Evolutionary conservation across 2,888 invertebrate genomes (phyloP), one percentile per base, ranked within the genome.

Genomic region (Zygaena filipendulae): DNA sequence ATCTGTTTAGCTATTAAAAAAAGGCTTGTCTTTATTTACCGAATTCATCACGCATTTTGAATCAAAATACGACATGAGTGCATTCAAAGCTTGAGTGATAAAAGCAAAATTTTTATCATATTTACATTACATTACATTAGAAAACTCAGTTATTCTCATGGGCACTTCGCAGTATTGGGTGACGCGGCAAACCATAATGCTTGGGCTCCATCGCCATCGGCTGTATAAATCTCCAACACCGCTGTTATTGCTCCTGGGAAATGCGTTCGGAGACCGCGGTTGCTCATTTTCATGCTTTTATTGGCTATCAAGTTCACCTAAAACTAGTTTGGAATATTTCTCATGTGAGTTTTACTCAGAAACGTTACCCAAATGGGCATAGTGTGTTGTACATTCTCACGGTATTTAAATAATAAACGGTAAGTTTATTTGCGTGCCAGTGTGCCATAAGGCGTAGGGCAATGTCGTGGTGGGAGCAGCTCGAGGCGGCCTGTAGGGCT

Each of bases 291-390:
- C 49, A 52, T 51, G 58, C 60, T 60, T 70, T 75, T 75, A 75
- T 72, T 69, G 63, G 59, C 71, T 68, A 70, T 72, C 68, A 70
- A 45, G 59, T 55, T 54, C 53, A 59, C 60, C 58, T 60, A 56
- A 69, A 71, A 74, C 74, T 62, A 66, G 75, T 74, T 72, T 71
- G 42, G 52, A 68, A 71, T 62, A 61, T 54, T 44, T 58, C 50
- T 61, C 63, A 59, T n/a, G 67, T 68, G 59, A 50, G 56, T 49
- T 55, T 59, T 71, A 67, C 64, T 54, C 48, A 57, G 66, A 71
- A 68, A 49, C 42, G 52, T 49, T 51, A 45, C 47, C 52, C 52
- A 51, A 54, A 58, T 53, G 54, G 47, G 40, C 42, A 48, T 39
- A 48, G 61, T 59, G 62, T 55, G 52, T 47, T 37, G 45, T 36